Base-by-base conservation (phyloP, 2,888 invertebrate genomes). In the Eupithecia vulgata region DNA sequence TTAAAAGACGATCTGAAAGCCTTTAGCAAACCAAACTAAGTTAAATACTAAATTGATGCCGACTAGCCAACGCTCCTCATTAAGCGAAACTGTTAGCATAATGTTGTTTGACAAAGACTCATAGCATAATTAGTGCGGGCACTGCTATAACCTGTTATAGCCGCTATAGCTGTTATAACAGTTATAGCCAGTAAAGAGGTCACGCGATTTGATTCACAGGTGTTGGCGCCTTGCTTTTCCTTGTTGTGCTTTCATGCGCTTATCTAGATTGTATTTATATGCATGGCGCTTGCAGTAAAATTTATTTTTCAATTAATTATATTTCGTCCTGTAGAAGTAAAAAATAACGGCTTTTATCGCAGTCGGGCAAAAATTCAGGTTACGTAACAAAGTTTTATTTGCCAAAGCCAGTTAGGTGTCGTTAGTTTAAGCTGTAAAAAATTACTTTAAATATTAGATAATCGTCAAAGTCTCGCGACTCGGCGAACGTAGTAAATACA, bases 21-120 rank as follows among this genome's bases (percentile, higher is more conserved):
- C 10, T n/a, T 10, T 0, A n/a, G 21, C 48, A 52, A 35, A 35
- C n/a, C 35, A 57, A 57, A 37, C 35, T 35, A 3, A 37, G 35
- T 8, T 34, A 61, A 61, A 61, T 17, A 35, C 62, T 35, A 64
- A 57, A 57, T 21, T 37, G 35, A 40, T n/a, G 25, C 35, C 13
- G 21, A 25, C 35, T 37, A 13, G 10, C 40, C 21, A 65, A 15
- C 65, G 42, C 12, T 12, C 21, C 35, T 37, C 65, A 65, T 65
- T 65, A 67, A 21, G 30, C 21, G n/a, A 52, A 52, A 67, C 68
- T 61, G 59, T 61, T 59, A 68, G 42, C 68, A 68, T 68, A 64
- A 73, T 68, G 37, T 42, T 62, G 67, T 73, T 70, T 67, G 70
- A 71, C 67, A 68, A 68, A 74, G 71, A 71, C 68, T 68, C 66